phyloP scores from a whole-genome alignment of 2,113 vertebrate species.

The Excalfactoria chinensis region DNA sequence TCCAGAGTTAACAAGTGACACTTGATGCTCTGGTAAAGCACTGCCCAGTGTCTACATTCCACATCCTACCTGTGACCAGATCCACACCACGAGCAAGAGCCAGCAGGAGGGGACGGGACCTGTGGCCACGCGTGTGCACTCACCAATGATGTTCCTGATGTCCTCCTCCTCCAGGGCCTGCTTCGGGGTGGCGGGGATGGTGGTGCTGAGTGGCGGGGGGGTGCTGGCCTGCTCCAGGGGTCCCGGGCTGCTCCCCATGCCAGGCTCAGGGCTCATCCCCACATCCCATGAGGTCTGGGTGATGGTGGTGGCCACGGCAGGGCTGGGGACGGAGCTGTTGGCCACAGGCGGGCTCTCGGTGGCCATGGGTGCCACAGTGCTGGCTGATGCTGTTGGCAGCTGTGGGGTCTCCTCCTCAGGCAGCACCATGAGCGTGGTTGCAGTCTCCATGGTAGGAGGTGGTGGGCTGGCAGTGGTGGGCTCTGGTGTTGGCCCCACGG shows the following conservation, averaged over 20 bases:
- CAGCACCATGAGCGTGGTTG: rapidly evolving
- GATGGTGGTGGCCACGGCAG: background rate
- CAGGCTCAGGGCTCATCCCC: background rate
- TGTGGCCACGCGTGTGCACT: slow-evolving; percentile 31
- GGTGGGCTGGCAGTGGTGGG: background rate
- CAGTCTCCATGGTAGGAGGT: background rate
- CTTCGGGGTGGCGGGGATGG: slow-evolving; percentile 32
- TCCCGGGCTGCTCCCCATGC: background rate
- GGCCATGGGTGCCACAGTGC: background rate
- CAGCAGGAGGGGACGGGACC: background rate
- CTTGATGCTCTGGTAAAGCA: background rate
- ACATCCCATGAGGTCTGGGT: background rate
- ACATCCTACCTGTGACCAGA: background rate
- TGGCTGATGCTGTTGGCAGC: background rate
- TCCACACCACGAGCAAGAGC: rapidly evolving
- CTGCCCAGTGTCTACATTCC: background rate
- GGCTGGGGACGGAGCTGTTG: background rate
- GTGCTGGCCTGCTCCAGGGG: background rate
- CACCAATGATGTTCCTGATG: slow-evolving; percentile 81
- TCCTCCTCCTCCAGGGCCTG: slow-evolving; percentile 74
- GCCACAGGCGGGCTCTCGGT: background rate
- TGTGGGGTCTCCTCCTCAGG: background rate
- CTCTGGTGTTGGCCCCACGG: rapidly evolving
- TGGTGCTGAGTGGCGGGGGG: rapidly evolving
- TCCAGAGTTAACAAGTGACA: background rate